phyloP scores from a whole-genome alignment of 2,797 vertebrate genomes.

The Podarcis siculus region DNA sequence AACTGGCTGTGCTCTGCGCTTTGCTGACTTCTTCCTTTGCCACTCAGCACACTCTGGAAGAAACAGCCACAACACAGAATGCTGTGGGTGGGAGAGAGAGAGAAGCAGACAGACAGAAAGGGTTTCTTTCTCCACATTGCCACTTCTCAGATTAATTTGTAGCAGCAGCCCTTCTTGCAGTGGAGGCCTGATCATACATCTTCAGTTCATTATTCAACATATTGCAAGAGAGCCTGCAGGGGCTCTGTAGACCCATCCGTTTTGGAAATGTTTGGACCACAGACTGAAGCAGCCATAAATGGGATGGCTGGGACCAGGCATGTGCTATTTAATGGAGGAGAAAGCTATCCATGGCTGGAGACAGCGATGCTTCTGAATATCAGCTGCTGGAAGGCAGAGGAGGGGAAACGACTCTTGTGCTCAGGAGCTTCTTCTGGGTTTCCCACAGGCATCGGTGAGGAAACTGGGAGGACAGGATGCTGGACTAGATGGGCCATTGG shows the following conservation, averaged over 20 bases:
- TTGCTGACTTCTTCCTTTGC: not conserved
- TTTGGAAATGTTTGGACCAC: not conserved
- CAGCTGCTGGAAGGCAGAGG: too few species aligned
- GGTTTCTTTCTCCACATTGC: not conserved
- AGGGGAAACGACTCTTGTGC: too few species aligned
- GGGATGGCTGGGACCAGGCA: too few species aligned
- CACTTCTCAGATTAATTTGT: not conserved
- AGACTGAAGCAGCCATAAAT: not conserved
- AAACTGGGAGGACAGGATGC: too few species aligned
- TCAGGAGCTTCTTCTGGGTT: too few species aligned
- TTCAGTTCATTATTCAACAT: not conserved
- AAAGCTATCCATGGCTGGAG: too few species aligned
- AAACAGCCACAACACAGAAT: not conserved
- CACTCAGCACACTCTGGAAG: not conserved
- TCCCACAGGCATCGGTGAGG: too few species aligned
- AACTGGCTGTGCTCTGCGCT: not conserved
- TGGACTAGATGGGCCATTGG: too few species aligned
- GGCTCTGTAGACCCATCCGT: not conserved
- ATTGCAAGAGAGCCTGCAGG: not conserved
- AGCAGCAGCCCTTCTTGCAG: too few species aligned
- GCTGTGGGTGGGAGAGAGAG: not conserved
- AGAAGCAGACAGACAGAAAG: not conserved
- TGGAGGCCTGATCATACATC: not conserved
- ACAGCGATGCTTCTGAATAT: too few species aligned
- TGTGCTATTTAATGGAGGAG: not conserved